Evolutionary conservation across 2,888 invertebrate genomes (phyloP).

Genomic region (Sesia bembeciformis): DNA sequence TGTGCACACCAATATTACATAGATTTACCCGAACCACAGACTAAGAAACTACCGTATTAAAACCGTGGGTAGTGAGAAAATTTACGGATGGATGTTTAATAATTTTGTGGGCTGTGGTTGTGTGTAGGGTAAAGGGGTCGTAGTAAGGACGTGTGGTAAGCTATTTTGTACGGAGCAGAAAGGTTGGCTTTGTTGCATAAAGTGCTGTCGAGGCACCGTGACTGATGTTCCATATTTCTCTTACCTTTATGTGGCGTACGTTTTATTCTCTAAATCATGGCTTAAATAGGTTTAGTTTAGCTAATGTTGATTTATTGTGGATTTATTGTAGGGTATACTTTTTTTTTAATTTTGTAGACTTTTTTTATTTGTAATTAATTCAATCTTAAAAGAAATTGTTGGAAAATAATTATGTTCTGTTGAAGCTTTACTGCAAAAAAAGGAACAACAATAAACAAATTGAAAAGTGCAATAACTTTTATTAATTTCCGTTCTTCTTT

Average conservation of each 20-base stretch:
- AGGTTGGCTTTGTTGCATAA: constrained; percentile 34
- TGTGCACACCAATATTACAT: constrained; percentile 15
- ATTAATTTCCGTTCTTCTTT: too few relatives aligned
- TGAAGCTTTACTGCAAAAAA: too few relatives aligned
- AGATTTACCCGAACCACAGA: constrained; percentile 16
- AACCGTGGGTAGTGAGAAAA: neutral
- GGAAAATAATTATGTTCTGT: too few relatives aligned
- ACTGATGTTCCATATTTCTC: constrained; percentile 20
- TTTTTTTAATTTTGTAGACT: too few relatives aligned
- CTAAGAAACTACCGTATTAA: neutral
- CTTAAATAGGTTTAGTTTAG: too few relatives aligned
- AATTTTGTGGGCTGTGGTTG: constrained; percentile 15
- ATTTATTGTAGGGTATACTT: too few relatives aligned
- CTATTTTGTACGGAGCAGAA: constrained; percentile 12
- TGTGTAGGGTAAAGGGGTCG: constrained; percentile 14
- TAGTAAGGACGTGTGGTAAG: constrained; percentile 19
- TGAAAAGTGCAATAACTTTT: too few relatives aligned
- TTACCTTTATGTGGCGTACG: neutral
- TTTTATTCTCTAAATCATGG: neutral
- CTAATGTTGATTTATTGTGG: too few relatives aligned
- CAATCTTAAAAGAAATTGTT: too few relatives aligned
- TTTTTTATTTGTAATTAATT: too few relatives aligned
- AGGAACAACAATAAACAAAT: too few relatives aligned
- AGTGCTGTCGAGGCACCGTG: constrained; percentile 29
- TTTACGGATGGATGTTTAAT: neutral